Evolutionary conservation across 2,888 invertebrate species (phyloP).

Genomic region (Erebia palarica): DNA sequence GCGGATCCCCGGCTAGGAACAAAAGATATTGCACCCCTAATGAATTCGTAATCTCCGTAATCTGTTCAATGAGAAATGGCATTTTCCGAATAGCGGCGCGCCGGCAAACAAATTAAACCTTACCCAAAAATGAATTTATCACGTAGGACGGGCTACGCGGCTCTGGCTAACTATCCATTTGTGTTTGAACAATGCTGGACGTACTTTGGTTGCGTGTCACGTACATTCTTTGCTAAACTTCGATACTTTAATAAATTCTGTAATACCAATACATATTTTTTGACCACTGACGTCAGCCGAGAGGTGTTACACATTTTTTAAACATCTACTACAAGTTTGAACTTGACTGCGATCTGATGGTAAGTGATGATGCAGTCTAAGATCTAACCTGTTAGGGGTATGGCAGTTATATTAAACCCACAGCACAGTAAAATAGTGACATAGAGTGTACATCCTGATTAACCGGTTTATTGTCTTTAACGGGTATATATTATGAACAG

Average conservation of each 20-base stretch:
- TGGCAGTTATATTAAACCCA: no score
- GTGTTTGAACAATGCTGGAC: slow-evolving; percentile 45
- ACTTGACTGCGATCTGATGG: no score
- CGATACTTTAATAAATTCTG: neutral
- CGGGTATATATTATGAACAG: no score
- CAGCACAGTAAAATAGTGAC: no score
- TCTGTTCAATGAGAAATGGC: slow-evolving; percentile 81
- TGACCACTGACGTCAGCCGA: no score
- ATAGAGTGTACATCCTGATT: no score
- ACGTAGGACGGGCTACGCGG: slow-evolving; percentile 53
- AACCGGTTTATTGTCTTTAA: no score
- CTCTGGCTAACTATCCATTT: slow-evolving; percentile 64
- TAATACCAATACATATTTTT: neutral
- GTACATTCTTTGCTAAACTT: slow-evolving; percentile 14
- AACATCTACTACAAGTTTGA: no score
- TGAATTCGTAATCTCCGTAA: slow-evolving; percentile 81
- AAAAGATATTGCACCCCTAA: slow-evolving; percentile 77
- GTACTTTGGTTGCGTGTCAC: slow-evolving; percentile 21
- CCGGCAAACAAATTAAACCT: slow-evolving; percentile 78
- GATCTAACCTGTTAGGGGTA: no score
- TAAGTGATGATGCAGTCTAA: no score
- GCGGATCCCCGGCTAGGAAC: slow-evolving; percentile 56
- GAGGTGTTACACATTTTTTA: no score
- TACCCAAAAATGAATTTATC: slow-evolving; percentile 82
- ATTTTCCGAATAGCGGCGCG: slow-evolving; percentile 67